Conservation (phyloP, 2,797 vertebrate species). For the Podarcis siculus region DNA sequence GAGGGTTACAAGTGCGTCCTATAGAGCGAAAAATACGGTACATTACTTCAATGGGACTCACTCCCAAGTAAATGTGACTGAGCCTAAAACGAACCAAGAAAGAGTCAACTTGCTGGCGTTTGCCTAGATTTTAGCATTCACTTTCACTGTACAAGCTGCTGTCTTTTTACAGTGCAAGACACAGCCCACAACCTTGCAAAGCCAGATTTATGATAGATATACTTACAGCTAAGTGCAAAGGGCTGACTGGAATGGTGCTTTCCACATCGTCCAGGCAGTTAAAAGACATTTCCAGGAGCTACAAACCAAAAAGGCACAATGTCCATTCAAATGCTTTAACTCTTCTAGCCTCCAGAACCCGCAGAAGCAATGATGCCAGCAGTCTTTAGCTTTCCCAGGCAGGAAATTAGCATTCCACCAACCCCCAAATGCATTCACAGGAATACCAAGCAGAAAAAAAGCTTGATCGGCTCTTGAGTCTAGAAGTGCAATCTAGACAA, state of each 20-base stretch:
- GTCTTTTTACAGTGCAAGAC: background rate
- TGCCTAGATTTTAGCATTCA: background rate
- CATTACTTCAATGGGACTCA: background rate
- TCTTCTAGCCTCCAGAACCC: background rate
- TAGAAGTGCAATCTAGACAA: background rate
- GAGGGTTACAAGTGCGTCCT: no score
- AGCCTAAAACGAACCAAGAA: background rate
- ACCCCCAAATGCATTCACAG: background rate
- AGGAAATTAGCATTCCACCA: background rate
- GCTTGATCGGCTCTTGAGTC: background rate
- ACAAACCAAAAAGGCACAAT: conserved; percentile 8
- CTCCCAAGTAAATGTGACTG: background rate
- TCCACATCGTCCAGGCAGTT: conserved; percentile 98
- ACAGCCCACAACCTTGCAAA: background rate
- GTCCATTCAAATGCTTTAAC: background rate
- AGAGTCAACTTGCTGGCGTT: background rate
- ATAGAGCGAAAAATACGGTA: no score
- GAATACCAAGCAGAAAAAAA: background rate
- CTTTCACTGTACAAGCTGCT: background rate
- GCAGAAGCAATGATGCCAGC: background rate
- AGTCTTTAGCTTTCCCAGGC: background rate
- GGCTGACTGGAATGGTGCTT: conserved; percentile 94
- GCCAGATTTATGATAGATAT: accelerated
- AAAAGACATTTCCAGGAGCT: conserved; percentile 98
- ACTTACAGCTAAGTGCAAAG: conserved; percentile 99